Evolutionary conservation across 2,113 vertebrate species (phyloP), one percentile per base, ranked within the genome.

Genomic region (Verasper variegatus): DNA sequence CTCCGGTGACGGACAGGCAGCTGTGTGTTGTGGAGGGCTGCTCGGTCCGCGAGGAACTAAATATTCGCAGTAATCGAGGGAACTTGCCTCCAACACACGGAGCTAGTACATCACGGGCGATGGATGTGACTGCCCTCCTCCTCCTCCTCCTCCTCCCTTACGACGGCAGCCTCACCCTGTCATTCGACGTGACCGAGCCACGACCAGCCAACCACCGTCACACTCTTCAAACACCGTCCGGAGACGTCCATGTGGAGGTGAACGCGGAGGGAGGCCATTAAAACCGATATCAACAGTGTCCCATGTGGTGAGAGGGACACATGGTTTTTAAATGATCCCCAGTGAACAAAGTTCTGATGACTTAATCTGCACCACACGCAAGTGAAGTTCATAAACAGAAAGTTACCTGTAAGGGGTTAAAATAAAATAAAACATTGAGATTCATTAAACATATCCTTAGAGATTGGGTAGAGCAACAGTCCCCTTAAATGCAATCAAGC

Each of bases 161-260:
- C 13, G 21, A 60, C 64, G 51, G 20, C 81, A 65, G 81, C 70
- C 82, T 85, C 88, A 86, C 75, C 80, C 87, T 88, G 78, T 89
- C 87, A 89, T 92, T 67, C 78, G 86, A 83, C 82, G 87, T 88
- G 87, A 88, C 89, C 82, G 61, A 57, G 76, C 66, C 79, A 31
- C 59, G 42, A 68, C 63, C 74, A 71, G 68, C 47, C 64, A 55
- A 78, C 60, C 69, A 68, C 71, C 18, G 47, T 17, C 59, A 72
- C 20, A 67, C 76, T 40, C 71, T 37, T 59, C 11, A 63, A 64
- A 68, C 49, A 56, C 68, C 18, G 59, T 86, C 76, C 13, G 2
- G 37, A 77, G 65, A 68, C 21, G 47, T 52, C 14, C n/a, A 26
- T 2, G 0, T 15, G 45, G n/a, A 40, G 62, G 51, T 55, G 15